Evolutionary conservation across 37 sponge, comb jelly and placozoan genomes (phyloP), one percentile per base, ranked within the genome.

Genomic region (Theonella swinhoei): DNA sequence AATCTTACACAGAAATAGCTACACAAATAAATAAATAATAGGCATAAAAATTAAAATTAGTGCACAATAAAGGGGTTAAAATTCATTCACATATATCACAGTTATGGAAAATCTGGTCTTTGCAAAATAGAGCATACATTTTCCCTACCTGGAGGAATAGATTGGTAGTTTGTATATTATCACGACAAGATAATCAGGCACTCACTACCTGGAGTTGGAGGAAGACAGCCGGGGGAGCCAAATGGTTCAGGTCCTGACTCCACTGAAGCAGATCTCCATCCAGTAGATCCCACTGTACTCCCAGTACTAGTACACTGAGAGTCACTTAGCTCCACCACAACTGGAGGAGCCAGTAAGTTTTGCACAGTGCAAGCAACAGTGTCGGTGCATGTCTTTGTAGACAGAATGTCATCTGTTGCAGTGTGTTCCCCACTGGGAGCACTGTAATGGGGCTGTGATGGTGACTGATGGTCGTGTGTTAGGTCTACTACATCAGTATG

Each of bases 141-240:
- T 47, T 47, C 54, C 54, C 54, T 47, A 14, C 54, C 54, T n/a
- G n/a, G n/a, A n/a, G n/a, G n/a, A n/a, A n/a, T n/a, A n/a, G n/a
- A n/a, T n/a, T n/a, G n/a, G n/a, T n/a, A n/a, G n/a, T n/a, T n/a
- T n/a, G n/a, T n/a, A n/a, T n/a, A n/a, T n/a, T n/a, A n/a, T n/a
- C n/a, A n/a, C n/a, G n/a, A n/a, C n/a, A n/a, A n/a, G n/a, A n/a
- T n/a, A n/a, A n/a, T n/a, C n/a, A n/a, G n/a, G n/a, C n/a, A n/a
- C n/a, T 84, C 85, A 31, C 85, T 64, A 1, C 85, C 85, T 33
- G 85, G 85, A 39, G 78, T 72, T 7, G 85, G 78, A 19, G 85
- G 85, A 5, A 85, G 62, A 59, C 37, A 68, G 29, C 33, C 29
- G 22, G 78, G 85, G 59, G 78, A 85, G 8, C 61, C 77, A 4